Evolutionary conservation across 1,140 invertebrate species (phyloP), one percentile per base, ranked within the genome.

Genomic region (Bombyx mandarina): DNA sequence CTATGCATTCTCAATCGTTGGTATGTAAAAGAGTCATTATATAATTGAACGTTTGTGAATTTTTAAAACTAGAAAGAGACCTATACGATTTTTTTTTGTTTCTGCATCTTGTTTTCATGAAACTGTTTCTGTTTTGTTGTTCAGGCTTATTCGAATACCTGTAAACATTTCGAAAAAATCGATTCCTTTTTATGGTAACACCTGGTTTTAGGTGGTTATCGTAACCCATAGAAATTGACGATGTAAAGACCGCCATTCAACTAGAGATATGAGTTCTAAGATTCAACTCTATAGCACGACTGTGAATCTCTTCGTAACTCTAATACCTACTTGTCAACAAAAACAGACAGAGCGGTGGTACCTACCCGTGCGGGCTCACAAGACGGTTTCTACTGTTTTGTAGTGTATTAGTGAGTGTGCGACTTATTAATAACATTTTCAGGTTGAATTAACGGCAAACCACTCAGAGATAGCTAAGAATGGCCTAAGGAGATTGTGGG

Each of bases 401-500:
- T 47, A 47, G 12, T 47, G 12, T 47, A 47, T 35, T 35, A 35
- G 26, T 35, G 26, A 35, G 26, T 35, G 4, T 35, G 26, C 26
- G 4, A 35, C 4, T 3, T 3, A 35, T 35, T 3, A 35, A 35
- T 35, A 5, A 10, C 12, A 43, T 45, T 77, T 77, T 66, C 66
- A 86, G 82, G 73, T 82, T 58, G 79, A 84, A 64, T 64, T 83
- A 55, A 82, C 76, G 65, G 77, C 80, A 52, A 86, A 86, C 66
- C 80, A 82, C 66, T 83, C 83, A 60, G 82, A 87, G 71, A 85
- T 84, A 73, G 73, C 75, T 68, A 83, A 77, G 77, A 82, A 82
- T 79, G 87, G 79, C 82, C 82, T 89, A 80, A 82, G 71, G 72
- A 73, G 85, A 62, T 78, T 89, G 74, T 89, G 88, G 88, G 86